Evolutionary conservation across 2,888 invertebrate species (phyloP), one percentile per base, ranked within the genome.

Genomic region (Torymus tubicola): DNA sequence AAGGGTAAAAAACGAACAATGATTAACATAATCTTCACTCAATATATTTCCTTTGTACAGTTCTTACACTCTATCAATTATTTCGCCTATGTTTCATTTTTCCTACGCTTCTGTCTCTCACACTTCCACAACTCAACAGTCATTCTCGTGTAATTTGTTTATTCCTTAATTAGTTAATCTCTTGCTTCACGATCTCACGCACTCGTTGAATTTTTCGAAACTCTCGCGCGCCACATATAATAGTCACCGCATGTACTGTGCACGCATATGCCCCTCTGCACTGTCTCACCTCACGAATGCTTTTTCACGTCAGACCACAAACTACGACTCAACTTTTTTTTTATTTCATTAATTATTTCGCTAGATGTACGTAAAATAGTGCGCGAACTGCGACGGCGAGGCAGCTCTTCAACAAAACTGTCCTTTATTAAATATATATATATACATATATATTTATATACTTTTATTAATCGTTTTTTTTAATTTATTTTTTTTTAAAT

Each of bases 21-120:
- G 24, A 31, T 79, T 76, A 81, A 81, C 76, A 21, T 75, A 75
- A 76, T 80, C 75, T 85, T 87, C 86, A 86, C 84, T 87, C 86
- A 84, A 86, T 88, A 87, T 88, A 88, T 85, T 88, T 84, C 61
- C 86, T 88, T 87, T 88, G 87, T 88, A 88, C 88, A 87, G 85
- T 82, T 86, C 83, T 87, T 87, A 87, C 82, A 84, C 82, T 82
- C 85, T 85, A 85, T 81, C 61, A 78, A 73, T 83, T 85, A 87
- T 86, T 84, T 83, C 73, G 82, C 82, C 85, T 88, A 87, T 84
- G 74, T 83, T 85, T 83, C 84, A 84, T 82, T 81, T 77, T 70
- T 82, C 84, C 81, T 81, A 72, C 70, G 31, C 80, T 53, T 67
- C 82, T 79, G 81, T 79, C 80, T 70, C 73, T 72, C 76, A 65